Percentiles rank a stretch among this genome's conserved stretches.
These are phyloP conservation scores for Cartodere bifasciata DNA, from an alignment of 2,888 invertebrate species.

Conservation along the genomic window DNA sequence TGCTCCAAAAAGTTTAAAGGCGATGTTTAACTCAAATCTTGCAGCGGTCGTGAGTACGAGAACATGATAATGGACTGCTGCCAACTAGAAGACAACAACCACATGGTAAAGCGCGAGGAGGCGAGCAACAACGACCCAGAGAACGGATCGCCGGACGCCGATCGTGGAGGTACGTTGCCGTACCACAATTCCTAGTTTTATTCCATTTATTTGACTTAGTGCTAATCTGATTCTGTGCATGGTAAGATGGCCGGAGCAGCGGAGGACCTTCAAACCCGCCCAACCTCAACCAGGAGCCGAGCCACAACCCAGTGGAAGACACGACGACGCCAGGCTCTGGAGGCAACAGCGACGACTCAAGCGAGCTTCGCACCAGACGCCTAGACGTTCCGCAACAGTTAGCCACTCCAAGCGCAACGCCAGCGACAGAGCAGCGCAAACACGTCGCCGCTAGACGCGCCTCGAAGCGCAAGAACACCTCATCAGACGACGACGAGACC, in stretches of 20 bases:
- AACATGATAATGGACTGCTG: slow-evolving; percentile 90
- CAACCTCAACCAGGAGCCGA: slow-evolving; percentile 34
- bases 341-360: slow-evolving; percentile 34
- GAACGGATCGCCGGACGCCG: slow-evolving; percentile 79
- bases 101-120: slow-evolving; percentile 75
- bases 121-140: slow-evolving; percentile 63
- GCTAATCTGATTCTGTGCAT: slow-evolving; percentile 29
- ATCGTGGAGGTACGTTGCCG: slow-evolving; percentile 50
- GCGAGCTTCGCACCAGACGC: slow-evolving; percentile 40
- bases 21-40: slow-evolving; percentile 21
- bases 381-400: slow-evolving; percentile 39
- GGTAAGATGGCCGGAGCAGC: slow-evolving; percentile 43
- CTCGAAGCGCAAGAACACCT: slow-evolving; percentile 48
- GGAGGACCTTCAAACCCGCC: slow-evolving; percentile 42
- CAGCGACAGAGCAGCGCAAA: slow-evolving; percentile 27
- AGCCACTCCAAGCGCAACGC: slow-evolving; percentile 18
- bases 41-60: slow-evolving; percentile 76
- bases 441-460: slow-evolving; percentile 35
- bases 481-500: slow-evolving; percentile 40
- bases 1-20: neutral
- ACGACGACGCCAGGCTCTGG: slow-evolving; percentile 27
- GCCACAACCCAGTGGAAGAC: slow-evolving; percentile 31
- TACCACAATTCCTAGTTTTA: slow-evolving; percentile 32
- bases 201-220: slow-evolving; percentile 27
- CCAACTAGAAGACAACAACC: slow-evolving; percentile 74